These are phyloP conservation scores for Petrolisthes cinctipes DNA, from an alignment of 2,888 invertebrate species.

Conservation along the genomic window DNA sequence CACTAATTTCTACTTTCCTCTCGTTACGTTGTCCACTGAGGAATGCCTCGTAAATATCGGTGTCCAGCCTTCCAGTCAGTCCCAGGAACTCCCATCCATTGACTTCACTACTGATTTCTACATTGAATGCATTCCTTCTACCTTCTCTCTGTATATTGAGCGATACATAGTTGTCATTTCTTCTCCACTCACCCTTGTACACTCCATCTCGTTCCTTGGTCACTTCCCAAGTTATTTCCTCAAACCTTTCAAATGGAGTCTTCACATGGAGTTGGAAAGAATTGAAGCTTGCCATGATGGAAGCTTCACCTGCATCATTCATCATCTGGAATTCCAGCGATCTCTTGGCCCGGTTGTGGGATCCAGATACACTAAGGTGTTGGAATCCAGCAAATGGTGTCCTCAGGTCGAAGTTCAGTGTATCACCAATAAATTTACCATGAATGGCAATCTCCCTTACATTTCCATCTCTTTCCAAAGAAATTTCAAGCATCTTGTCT, in stretches of 20 bases:
- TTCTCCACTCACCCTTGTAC: conserved; percentile 38
- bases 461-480: conserved; percentile 43
- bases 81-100: conserved; percentile 55
- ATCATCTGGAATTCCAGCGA: conserved; percentile 60
- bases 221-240: conserved; percentile 50
- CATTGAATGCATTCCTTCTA: conserved; percentile 10
- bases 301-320: conserved; percentile 49
- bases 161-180: conserved; percentile 43
- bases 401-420: conserved; percentile 49
- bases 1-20: conserved; percentile 14
- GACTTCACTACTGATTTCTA: conserved; percentile 51
- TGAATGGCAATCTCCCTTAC: conserved; percentile 43
- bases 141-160: conserved; percentile 17
- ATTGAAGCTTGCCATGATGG: conserved; percentile 56
- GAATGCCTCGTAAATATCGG: conserved; percentile 36
- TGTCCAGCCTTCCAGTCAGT: conserved; percentile 52
- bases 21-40: conserved; percentile 46
- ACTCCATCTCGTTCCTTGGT: conserved; percentile 31
- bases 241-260: conserved; percentile 51
- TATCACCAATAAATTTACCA: conserved; percentile 57
- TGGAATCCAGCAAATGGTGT: conserved; percentile 52
- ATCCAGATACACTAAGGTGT: conserved; percentile 45
- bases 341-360: conserved; percentile 55
- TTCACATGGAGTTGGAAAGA: conserved; percentile 44
- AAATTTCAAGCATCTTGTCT: conserved; percentile 51